Conservation (phyloP, 1,140 invertebrate species). For the Ceratosolen fusciceps region DNA sequence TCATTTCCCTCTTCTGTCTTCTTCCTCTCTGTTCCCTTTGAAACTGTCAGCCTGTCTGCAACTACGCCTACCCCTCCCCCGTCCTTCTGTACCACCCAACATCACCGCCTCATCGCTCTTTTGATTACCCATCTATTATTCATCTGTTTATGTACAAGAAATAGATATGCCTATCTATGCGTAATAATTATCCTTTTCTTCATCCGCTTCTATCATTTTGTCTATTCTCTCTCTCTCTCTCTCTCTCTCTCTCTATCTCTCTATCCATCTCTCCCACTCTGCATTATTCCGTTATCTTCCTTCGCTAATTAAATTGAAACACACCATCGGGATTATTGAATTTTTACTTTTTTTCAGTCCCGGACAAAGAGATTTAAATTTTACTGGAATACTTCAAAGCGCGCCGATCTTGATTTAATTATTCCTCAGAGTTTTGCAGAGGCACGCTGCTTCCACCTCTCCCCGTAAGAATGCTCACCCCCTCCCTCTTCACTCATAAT, state of each 20-base stretch:
- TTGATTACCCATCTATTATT: too few species aligned
- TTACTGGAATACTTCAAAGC: conserved; percentile 1
- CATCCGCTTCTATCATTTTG: too few species aligned
- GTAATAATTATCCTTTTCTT: too few species aligned
- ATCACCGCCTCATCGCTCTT: too few species aligned
- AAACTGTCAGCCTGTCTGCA: too few species aligned
- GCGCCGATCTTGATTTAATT: conserved; percentile 28
- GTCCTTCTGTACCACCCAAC: too few species aligned
- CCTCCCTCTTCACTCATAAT: too few species aligned
- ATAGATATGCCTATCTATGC: too few species aligned
- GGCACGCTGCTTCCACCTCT: neutral
- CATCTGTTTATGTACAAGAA: neutral
- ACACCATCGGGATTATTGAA: neutral
- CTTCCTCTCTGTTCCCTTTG: neutral
- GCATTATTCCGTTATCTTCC: neutral
- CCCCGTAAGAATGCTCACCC: neutral
- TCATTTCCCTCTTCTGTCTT: neutral
- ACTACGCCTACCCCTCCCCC: too few species aligned
- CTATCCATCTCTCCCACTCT: neutral
- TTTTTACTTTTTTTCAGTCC: neutral
- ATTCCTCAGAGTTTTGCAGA: neutral
- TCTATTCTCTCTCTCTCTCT: neutral
- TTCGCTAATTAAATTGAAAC: conserved; percentile 25
- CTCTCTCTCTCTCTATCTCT: neutral
- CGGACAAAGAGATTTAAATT: conserved; percentile 21